Evolutionary conservation across 2,888 invertebrate genomes (phyloP).

Genomic region (Drosophila stalkeri): DNA sequence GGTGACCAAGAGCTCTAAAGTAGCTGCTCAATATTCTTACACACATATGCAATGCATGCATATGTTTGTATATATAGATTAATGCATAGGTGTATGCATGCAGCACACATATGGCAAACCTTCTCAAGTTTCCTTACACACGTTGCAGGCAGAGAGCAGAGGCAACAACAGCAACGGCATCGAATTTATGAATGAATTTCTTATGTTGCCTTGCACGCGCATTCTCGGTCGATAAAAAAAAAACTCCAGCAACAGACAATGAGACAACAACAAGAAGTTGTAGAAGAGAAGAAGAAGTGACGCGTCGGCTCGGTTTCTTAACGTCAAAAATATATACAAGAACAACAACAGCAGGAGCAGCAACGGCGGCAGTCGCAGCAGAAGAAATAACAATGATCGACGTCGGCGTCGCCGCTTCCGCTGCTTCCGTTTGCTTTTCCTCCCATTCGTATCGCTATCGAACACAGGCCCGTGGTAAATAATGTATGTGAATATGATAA

Average conservation of each 20-base stretch:
- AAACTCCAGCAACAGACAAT: slow-evolving; percentile 63
- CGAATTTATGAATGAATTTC: slow-evolving; percentile 84
- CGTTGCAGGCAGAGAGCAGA: slow-evolving; percentile 31
- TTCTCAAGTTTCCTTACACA: slow-evolving; percentile 66
- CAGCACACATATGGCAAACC: slow-evolving; percentile 65
- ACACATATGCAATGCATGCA: slow-evolving; percentile 3
- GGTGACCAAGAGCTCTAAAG: slow-evolving; percentile 37
- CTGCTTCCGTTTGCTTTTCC: slow-evolving; percentile 77
- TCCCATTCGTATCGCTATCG: slow-evolving; percentile 56
- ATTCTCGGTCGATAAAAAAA: slow-evolving; percentile 55
- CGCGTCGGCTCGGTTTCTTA: slow-evolving; percentile 61
- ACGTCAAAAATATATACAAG: slow-evolving; percentile 62
- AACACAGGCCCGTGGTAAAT: slow-evolving; percentile 44
- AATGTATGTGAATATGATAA: slow-evolving; percentile 59
- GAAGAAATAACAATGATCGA: slow-evolving; percentile 66
- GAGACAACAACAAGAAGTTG: slow-evolving; percentile 49
- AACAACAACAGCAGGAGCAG: slow-evolving; percentile 33
- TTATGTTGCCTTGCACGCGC: slow-evolving; percentile 82
- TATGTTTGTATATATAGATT: not conserved
- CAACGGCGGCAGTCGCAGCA: slow-evolving; percentile 41
- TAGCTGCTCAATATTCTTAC: slow-evolving; percentile 7
- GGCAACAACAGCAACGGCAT: slow-evolving; percentile 35
- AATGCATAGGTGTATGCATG: not conserved
- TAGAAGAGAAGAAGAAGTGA: slow-evolving; percentile 37
- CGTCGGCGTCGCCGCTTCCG: slow-evolving; percentile 73